Percentiles rank a stretch among this genome's conserved stretches.
phyloP scores from a whole-genome alignment of 2,113 vertebrate species.

The Chloropsis cyanopogon region DNA sequence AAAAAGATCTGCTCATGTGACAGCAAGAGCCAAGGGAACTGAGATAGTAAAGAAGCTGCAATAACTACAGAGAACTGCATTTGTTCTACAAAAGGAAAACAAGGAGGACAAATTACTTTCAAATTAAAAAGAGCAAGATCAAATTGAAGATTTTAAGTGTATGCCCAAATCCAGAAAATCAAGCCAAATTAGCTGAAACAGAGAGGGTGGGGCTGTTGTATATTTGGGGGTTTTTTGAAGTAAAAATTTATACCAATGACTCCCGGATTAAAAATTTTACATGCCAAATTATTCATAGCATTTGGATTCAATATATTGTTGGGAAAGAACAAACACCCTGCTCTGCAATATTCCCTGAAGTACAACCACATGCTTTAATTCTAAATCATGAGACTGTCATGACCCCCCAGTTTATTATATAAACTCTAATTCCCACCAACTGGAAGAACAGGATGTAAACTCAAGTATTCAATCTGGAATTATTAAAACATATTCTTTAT shows the following conservation, averaged over 20 bases:
- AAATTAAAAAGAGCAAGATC: not conserved
- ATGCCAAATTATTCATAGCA: not conserved
- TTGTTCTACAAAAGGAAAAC: not conserved
- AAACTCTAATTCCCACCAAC: not conserved
- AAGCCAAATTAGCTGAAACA: not conserved
- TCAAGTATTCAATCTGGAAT: not conserved
- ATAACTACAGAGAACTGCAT: not conserved
- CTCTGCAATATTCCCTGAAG: not conserved
- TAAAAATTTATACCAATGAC: not conserved
- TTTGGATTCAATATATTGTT: not conserved
- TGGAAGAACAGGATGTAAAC: not conserved
- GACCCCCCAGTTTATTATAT: not conserved
- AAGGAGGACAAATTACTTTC: not conserved
- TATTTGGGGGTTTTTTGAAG: accelerated
- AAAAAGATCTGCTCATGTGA: not conserved
- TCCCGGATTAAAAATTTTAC: not conserved
- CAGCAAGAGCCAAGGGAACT: not conserved
- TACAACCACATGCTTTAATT: not conserved
- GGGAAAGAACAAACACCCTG: not conserved
- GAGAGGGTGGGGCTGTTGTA: not conserved
- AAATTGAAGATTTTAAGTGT: not conserved
- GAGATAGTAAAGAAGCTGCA: not conserved
- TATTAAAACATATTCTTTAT: not conserved
- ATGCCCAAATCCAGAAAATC: not conserved
- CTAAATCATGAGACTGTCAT: not conserved